phyloP scores from a whole-genome alignment of 1,140 invertebrate species.

The Ctenoplectra terminalis region DNA sequence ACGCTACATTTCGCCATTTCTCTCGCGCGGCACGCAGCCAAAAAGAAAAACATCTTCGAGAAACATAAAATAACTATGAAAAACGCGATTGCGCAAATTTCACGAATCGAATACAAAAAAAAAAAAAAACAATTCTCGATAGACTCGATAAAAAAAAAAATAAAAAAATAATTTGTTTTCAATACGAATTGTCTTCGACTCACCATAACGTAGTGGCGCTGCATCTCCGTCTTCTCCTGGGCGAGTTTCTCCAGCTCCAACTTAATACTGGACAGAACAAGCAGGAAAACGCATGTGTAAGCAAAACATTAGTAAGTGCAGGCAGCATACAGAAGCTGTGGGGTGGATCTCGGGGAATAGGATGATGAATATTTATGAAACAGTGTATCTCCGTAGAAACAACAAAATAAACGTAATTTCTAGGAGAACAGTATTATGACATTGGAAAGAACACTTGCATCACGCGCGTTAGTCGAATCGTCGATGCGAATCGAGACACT shows the following conservation, averaged over 20 bases:
- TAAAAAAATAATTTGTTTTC: background rate
- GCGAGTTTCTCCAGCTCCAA: constrained; percentile 96
- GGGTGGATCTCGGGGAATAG: background rate
- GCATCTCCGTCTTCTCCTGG: constrained; percentile 98
- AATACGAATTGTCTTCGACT: constrained; percentile 80
- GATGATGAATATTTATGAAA: background rate
- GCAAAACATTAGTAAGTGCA: constrained; percentile 78
- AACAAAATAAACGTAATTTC: too few relatives aligned
- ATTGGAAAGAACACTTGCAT: too few relatives aligned
- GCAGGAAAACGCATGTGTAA: constrained; percentile 80
- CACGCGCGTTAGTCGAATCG: background rate
- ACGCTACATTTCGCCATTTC: background rate
- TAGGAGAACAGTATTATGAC: too few relatives aligned
- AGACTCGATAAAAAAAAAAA: too few relatives aligned
- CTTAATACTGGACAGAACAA: constrained; percentile 88
- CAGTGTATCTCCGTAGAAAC: too few relatives aligned
- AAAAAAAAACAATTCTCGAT: background rate
- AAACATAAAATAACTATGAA: background rate
- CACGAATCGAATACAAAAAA: background rate
- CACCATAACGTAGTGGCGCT: constrained; percentile 98
- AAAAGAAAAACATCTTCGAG: background rate
- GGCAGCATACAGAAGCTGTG: constrained; percentile 74
- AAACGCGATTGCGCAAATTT: background rate
- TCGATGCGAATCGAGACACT: constrained; percentile 16
- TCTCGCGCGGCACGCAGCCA: background rate